phyloP scores from a whole-genome alignment of 1,140 invertebrate species.

The Lordiphosa clarofinis region DNA sequence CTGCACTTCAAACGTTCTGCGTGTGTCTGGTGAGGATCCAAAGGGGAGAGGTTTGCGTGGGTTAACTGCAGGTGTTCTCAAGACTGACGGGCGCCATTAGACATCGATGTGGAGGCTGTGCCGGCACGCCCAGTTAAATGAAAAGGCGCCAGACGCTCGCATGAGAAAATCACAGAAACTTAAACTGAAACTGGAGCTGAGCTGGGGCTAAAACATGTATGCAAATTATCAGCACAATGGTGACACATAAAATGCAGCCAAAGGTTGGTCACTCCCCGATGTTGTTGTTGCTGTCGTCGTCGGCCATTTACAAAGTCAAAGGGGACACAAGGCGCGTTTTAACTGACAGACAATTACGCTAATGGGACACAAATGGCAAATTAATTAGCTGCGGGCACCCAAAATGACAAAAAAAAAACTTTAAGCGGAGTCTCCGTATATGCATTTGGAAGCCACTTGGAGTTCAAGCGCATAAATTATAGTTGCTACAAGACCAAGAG shows the following conservation, averaged over 20 bases:
- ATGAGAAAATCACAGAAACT: constrained; percentile 3
- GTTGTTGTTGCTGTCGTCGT: constrained; percentile 15
- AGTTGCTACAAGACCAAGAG: too few relatives aligned
- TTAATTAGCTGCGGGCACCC: constrained; percentile 61
- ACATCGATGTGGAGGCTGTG: constrained; percentile 28
- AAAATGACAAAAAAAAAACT: constrained; percentile 12
- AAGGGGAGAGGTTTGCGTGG: constrained; percentile 36
- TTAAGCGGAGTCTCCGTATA: not conserved
- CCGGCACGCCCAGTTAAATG: constrained; percentile 51
- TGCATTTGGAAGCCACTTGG: too few relatives aligned
- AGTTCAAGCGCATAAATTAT: not conserved
- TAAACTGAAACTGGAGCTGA: constrained; percentile 6
- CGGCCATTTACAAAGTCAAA: constrained; percentile 58
- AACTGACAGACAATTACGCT: constrained; percentile 76
- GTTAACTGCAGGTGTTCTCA: constrained; percentile 62
- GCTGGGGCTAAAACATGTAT: constrained; percentile 13
- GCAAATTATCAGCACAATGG: constrained; percentile 47
- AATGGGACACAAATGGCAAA: constrained; percentile 79
- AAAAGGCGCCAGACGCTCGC: constrained; percentile 52
- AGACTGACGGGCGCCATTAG: constrained; percentile 70
- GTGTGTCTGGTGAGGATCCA: constrained; percentile 27
- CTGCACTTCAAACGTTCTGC: not conserved
- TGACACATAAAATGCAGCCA: constrained; percentile 70
- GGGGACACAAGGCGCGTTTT: constrained; percentile 58
- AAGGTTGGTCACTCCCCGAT: constrained; percentile 49